Conservation (phyloP, 2,797 vertebrate species). For the Anomalospiza imberbis region DNA sequence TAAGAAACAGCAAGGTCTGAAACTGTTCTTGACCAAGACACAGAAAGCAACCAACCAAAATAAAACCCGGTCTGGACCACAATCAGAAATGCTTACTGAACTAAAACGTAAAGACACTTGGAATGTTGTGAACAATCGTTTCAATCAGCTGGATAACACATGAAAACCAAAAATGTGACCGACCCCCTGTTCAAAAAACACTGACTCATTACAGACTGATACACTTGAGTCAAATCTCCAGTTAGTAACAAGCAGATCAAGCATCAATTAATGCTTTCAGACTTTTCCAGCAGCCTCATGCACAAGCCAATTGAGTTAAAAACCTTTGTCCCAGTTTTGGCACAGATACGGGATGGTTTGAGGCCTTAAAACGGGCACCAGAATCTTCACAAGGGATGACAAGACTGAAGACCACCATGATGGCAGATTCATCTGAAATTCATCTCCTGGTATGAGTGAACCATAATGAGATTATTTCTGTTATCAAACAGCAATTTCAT, state of each 20-base stretch:
- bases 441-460: constrained; percentile 48
- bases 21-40: neutral
- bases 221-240: neutral
- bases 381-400: constrained; percentile 75
- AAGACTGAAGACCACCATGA: constrained; percentile 76
- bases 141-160: neutral
- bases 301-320: constrained; percentile 17
- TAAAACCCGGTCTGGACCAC: neutral
- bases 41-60: neutral
- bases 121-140: neutral
- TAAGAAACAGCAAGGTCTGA: neutral
- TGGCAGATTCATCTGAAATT: constrained; percentile 69
- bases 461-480: neutral
- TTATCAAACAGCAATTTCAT: neutral
- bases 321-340: constrained; percentile 75
- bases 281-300: constrained; percentile 54
- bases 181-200: neutral
- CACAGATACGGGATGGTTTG: constrained; percentile 67
- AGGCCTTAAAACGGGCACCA: constrained; percentile 72
- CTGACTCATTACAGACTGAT: neutral
- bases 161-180: neutral
- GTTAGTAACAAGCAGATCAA: constrained; percentile 53
- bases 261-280: constrained; percentile 36
- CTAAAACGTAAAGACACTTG: neutral
- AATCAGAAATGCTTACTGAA: neutral